A percentile compares a stretch with the other conserved stretches of the same genome.
phyloP scores from a whole-genome alignment of 2,113 vertebrate species.

The Apistogramma diplotaenia region DNA sequence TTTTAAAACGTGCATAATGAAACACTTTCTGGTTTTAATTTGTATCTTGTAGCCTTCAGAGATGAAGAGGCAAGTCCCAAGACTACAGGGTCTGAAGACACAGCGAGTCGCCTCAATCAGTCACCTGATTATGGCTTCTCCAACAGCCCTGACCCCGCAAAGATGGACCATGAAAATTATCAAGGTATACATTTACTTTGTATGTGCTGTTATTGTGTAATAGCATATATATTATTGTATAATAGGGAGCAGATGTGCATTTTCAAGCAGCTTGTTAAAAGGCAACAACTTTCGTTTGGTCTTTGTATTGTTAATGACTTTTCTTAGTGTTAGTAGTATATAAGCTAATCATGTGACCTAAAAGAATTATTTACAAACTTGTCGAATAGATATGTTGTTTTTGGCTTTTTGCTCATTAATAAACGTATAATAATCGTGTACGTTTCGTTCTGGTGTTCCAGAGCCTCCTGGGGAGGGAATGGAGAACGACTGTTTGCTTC shows the following conservation, averaged over 20 bases:
- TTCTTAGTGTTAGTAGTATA: no score
- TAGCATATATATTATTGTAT: neutral
- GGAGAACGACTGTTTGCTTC: constrained; percentile 8
- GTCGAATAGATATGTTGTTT: neutral
- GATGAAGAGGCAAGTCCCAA: constrained; percentile 22
- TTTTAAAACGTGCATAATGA: neutral
- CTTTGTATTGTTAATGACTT: neutral
- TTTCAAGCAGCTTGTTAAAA: neutral
- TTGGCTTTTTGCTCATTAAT: neutral
- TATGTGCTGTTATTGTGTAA: neutral
- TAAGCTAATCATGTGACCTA: neutral
- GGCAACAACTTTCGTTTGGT: neutral
- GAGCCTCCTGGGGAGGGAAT: neutral
- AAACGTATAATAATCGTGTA: neutral
- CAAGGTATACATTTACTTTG: constrained; percentile 21
- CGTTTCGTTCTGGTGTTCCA: neutral
- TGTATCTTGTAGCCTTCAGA: constrained; percentile 37
- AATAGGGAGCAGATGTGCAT: neutral
- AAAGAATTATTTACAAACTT: neutral
- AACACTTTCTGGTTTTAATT: neutral
- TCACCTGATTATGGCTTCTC: constrained; percentile 11
- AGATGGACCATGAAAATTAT: neutral
- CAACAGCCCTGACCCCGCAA: neutral
- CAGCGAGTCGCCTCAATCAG: neutral
- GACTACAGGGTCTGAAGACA: neutral